Evolutionary conservation across 2,888 invertebrate genomes (phyloP), one percentile per base, ranked within the genome.

Genomic region (Pseudoips prasinana): DNA sequence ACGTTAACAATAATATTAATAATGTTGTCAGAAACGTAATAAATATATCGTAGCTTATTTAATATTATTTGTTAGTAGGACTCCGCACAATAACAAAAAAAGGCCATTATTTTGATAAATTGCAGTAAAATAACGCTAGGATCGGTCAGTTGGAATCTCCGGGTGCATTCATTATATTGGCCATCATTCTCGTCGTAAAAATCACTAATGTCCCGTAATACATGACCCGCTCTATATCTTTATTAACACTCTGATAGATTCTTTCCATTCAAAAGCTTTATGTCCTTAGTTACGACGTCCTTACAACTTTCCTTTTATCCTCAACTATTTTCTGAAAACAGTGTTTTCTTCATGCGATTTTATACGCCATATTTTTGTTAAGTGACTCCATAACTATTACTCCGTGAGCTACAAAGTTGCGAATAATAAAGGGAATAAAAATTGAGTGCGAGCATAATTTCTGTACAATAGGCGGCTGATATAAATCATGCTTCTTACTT

Each of bases 271-370:
- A 85, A 82, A 72, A 77, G 76, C 73, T 87, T 87, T 85, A 88
- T 80, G 81, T 64, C 63, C 72, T 39, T 57, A 76, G 76, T 87
- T 84, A 88, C 85, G 87, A 85, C 73, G 63, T 64, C 68, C 76
- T 80, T 80, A 81, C 76, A 78, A 74, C 79, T 83, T 83, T 80
- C 77, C 81, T 83, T 85, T 83, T 78, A 82, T 81, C 58, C 76
- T 50, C 65, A 74, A 87, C 81, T 81, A 86, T 85, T 74, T 86
- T 82, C 83, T 82, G 81, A 85, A 87, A 87, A 87, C 78, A 80
- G 67, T 83, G 84, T 86, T 85, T 86, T 85, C 87, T 86, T 85
- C 86, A 79, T 81, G 71, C 78, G 69, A 80, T 86, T 85, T 85
- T 73, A 76, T 85, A 81, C 75, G 78, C 77, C 71, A 80, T 85